Base-by-base conservation (phyloP, 2,113 vertebrate genomes). In the Tenrec ecaudatus region DNA sequence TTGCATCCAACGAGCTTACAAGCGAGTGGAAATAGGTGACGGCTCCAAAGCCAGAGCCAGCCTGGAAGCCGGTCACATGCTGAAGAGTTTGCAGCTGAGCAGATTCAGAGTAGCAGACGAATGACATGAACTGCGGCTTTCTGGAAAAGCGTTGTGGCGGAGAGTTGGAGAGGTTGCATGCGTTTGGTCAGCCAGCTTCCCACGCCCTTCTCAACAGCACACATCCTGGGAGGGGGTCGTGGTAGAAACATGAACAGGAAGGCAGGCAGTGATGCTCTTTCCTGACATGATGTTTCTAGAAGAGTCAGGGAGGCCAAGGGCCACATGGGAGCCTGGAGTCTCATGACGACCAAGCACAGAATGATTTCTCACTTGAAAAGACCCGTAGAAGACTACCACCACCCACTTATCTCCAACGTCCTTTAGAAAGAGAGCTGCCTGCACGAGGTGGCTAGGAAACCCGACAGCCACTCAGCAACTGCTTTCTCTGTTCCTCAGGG, bases 1-100 rank as follows among this genome's bases (percentile, higher is more conserved):
- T 83, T 92, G 25, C 27, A 83, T 88, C 69, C 92, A 58, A 93
- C 25, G 11, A 12, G 47, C 22, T 84, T 93, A 29, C 73, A 73
- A 88, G 17, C 78, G 57, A 6, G 15, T 78, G 81, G 73, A 84
- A 83, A 81, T 73, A 69, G 62, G 36, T 81, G 47, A 62, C 29
- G 77, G 86, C 40, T 86, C 66, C 84, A 78, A 88, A 87, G 62
- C 87, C 11, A 57, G 64, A 85, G 19, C 85, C 71, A 43, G 58
- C 15, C 31, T 47, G 33, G 81, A 85, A 89, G 88, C 58, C 33
- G 68, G 62, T 40, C 60, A 38, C 12, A 29, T 68, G 1, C 31
- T 89, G 43, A 23, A 8, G 31, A 36, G 33, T 92, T 82, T 76
- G 15, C 25, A 87, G 60, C 40, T 57, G 16, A 79, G 75, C 71